Evolutionary conservation across 2,888 invertebrate genomes (phyloP).

Genomic region (Ramazzottius varieornatus): DNA sequence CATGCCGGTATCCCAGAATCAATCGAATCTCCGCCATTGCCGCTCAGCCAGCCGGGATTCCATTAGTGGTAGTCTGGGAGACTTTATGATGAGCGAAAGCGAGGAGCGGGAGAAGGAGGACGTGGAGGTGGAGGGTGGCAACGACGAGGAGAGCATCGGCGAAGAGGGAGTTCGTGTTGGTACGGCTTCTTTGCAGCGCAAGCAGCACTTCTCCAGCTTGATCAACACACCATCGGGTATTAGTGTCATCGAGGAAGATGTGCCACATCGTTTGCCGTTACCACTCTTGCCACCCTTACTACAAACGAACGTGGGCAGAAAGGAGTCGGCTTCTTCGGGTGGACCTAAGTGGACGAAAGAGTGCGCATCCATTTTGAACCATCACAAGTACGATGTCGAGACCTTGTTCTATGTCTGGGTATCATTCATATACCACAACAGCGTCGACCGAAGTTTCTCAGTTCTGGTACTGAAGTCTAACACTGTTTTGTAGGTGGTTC

Average conservation of each 20-base stretch:
- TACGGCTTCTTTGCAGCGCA: not conserved
- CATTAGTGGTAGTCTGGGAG: not conserved
- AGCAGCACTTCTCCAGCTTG: not conserved
- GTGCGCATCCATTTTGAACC: not conserved
- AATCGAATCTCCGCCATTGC: not conserved
- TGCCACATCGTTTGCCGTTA: not conserved
- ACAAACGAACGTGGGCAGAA: not conserved
- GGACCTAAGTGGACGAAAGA: not conserved
- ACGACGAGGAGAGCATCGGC: not conserved
- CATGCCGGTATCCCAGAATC: not conserved
- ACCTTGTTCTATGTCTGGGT: not conserved
- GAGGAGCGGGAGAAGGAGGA: not conserved
- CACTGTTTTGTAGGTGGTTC: not conserved
- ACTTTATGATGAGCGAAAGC: not conserved
- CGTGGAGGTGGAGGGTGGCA: not conserved
- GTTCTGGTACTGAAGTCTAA: no score
- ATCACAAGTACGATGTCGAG: not conserved
- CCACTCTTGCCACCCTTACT: not conserved
- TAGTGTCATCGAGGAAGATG: not conserved
- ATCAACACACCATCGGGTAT: slow-evolving; percentile 1
- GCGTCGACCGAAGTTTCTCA: no score
- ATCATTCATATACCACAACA: no score
- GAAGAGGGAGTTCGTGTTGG: not conserved
- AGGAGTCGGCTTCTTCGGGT: not conserved
- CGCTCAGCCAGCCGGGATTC: not conserved